Conservation (phyloP, 2,113 vertebrate genomes). For the Heterotilapia buettikoferi region DNA sequence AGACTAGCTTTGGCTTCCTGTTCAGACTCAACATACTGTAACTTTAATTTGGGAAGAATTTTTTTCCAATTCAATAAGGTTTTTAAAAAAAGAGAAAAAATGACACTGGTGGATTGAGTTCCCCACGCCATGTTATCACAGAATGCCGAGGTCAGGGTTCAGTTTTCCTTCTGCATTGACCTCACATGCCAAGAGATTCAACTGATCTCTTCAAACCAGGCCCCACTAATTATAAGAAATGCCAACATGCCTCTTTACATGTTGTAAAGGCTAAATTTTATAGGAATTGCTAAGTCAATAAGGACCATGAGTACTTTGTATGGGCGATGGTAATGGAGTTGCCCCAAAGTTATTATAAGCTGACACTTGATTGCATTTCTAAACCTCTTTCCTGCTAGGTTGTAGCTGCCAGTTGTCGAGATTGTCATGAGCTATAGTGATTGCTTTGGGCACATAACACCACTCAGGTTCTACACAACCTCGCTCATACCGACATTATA, state of each 20-base stretch:
- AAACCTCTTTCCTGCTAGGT: not conserved
- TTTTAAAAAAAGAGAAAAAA: not conserved
- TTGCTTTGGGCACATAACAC: not conserved
- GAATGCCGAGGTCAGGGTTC: not conserved
- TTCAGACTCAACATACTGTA: not conserved
- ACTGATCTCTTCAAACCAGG: not conserved
- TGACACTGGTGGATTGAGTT: not conserved
- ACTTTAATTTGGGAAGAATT: not conserved
- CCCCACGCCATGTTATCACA: not conserved
- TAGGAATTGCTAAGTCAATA: not conserved
- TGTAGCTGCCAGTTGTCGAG: not conserved
- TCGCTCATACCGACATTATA: not conserved
- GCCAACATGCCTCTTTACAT: not conserved
- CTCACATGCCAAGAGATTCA: not conserved
- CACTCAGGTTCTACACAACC: not conserved
- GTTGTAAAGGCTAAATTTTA: not conserved
- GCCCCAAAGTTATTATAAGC: not conserved
- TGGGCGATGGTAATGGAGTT: not conserved
- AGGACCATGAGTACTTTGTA: not conserved
- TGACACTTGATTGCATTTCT: constrained; percentile 9
- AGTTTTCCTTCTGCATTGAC: not conserved
- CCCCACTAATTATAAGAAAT: not conserved
- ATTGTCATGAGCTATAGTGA: not conserved
- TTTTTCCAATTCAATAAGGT: not conserved
- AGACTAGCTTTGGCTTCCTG: not conserved